phyloP scores from a whole-genome alignment of 2,113 vertebrate genomes.

The Dolichotis patagonum region DNA sequence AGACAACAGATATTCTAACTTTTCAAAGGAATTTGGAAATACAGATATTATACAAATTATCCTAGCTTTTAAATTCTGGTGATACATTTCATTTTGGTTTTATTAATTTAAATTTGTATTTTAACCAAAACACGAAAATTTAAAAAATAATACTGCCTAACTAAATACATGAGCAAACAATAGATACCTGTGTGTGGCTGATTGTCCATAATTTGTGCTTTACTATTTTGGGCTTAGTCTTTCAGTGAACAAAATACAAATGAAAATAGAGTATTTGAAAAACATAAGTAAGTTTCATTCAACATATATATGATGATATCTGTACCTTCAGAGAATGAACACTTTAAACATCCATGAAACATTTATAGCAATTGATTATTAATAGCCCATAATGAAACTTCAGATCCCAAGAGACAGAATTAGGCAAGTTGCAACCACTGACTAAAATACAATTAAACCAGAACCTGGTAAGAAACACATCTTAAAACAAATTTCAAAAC shows the following conservation, averaged over 20 bases:
- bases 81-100: neutral
- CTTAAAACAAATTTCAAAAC: neutral
- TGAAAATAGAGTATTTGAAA: neutral
- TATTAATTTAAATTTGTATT: neutral
- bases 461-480: neutral
- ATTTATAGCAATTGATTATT: neutral
- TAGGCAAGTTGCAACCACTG: neutral
- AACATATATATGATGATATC: neutral
- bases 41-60: neutral
- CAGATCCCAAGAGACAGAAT: neutral
- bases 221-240: neutral
- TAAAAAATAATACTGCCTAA: neutral
- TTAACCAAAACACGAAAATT: neutral
- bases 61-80: neutral
- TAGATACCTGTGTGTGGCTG: neutral
- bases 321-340: neutral
- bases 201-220: neutral
- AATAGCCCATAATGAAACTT: neutral
- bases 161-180: neutral
- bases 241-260: neutral
- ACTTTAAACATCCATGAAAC: neutral
- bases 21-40: neutral
- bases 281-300: neutral
- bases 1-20: neutral
- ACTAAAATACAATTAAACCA: neutral